Evolutionary conservation across 2,113 vertebrate species (phyloP), one percentile per base, ranked within the genome.

Genomic region (Toxostoma redivivum): DNA sequence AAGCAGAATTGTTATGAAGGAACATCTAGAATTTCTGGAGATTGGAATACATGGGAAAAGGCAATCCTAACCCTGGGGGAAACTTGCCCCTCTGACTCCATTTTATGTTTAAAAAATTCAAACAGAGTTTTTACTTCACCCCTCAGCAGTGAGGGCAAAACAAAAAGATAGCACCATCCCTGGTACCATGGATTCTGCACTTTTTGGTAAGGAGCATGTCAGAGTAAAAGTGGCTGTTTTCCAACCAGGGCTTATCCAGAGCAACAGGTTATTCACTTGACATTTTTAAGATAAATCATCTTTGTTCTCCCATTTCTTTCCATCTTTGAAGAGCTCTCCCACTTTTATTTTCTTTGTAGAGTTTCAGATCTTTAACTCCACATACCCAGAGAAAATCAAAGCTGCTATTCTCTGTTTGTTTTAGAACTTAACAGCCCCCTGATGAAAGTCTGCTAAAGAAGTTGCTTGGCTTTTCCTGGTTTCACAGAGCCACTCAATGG

Each of bases 361-460:
- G 2, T 40, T 71, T 69, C 27, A 88, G 56, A 56, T 58, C 30
- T 83, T 73, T 86, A 85, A 37, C 28, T 47, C 45, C 33, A 17
- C 24, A 18, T 61, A 85, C 3, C 11, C 51, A 42, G 38, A 78
- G 30, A 86, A 73, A 86, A 76, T 60, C 4, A 64, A 83, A 93
- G 54, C 24, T 70, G 9, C 14, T 62, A 7, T 57, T 78, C 14
- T 81, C 22, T 60, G 13, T 47, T 81, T 3, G 1, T 33, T 93
- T 93, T 89, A 76, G 22, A 94, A 50, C 18, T 70, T 62, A 57
- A 53, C 10, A 56, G n/a, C 25, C 2, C 14, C 33, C 61, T 57
- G 50, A 91, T 72, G 53, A 92, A 95, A 71, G 69, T 60, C 77
- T 87, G 5, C 37, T 65, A 27, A 33, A 84, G 69, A 81, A 78